phyloP scores from a whole-genome alignment of 1,140 invertebrate species.

The Trichoplusia ni region DNA sequence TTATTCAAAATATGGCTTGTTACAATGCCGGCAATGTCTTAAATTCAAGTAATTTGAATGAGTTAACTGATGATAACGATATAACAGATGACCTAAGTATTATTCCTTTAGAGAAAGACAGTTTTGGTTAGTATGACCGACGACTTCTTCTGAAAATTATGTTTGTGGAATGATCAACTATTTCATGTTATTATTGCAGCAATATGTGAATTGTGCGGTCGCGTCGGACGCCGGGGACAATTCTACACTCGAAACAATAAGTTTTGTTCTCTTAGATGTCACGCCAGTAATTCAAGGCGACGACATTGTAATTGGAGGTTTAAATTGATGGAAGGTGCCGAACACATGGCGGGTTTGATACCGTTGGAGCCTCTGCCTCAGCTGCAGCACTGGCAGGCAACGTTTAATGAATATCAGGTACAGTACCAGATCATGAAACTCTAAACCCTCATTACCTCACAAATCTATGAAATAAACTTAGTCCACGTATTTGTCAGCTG shows the following conservation, averaged over 20 bases:
- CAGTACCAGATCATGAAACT: neutral
- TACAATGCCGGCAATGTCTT: slow-evolving; percentile 56
- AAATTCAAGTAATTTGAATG: slow-evolving; percentile 47
- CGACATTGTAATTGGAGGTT: slow-evolving; percentile 74
- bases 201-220: slow-evolving; percentile 75
- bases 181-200: slow-evolving; percentile 52
- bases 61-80: slow-evolving; percentile 56
- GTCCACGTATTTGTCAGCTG: too few species aligned
- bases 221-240: slow-evolving; percentile 62
- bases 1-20: slow-evolving; percentile 66
- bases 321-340: slow-evolving; percentile 75
- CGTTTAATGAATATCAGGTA: slow-evolving; percentile 70
- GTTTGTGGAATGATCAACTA: neutral
- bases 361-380: slow-evolving; percentile 77
- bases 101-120: slow-evolving; percentile 70
- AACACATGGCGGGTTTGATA: slow-evolving; percentile 77
- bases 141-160: neutral
- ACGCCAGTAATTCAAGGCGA: slow-evolving; percentile 53
- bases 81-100: slow-evolving; percentile 67
- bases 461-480: too few species aligned
- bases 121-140: slow-evolving; percentile 71
- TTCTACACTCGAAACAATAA: slow-evolving; percentile 71
- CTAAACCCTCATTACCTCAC: neutral
- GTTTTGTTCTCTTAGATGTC: slow-evolving; percentile 68
- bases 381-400: slow-evolving; percentile 71